Percentiles rank a stretch among this genome's conserved stretches.
These are phyloP conservation scores for Lymantria monacha DNA, from an alignment of 2,888 invertebrate genomes.

Conservation along the genomic window DNA sequence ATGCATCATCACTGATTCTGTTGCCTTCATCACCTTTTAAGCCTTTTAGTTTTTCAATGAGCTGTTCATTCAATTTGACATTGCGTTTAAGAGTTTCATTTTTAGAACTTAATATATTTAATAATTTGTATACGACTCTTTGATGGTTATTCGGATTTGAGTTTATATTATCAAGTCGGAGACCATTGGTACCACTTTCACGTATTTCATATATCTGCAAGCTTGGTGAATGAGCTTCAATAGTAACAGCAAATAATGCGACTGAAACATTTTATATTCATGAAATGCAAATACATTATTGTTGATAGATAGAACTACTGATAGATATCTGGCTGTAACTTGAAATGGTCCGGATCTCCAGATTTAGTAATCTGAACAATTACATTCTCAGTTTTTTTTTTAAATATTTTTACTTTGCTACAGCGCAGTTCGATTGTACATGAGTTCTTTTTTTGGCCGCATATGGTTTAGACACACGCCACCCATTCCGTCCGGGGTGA, in stretches of 20 bases:
- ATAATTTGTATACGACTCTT: background rate
- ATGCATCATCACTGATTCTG: conserved; percentile 4
- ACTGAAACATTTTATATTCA: conserved; percentile 27
- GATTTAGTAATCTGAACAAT: no score
- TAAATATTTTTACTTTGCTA: no score
- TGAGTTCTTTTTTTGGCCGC: no score
- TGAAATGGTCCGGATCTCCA: no score
- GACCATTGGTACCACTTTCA: conserved; percentile 6
- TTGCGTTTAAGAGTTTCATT: background rate
- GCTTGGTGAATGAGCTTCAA: conserved; percentile 10
- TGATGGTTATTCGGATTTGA: background rate
- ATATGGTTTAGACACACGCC: no score
- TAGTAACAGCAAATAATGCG: conserved; percentile 5
- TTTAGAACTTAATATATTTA: background rate
- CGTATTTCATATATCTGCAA: conserved; percentile 29
- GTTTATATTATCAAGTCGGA: conserved; percentile 17
- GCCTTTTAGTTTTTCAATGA: conserved; percentile 3
- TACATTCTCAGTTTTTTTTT: no score
- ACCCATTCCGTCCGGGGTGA: no score
- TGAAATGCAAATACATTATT: no score
- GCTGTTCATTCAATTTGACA: background rate
- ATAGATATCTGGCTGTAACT: no score
- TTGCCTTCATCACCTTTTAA: conserved; percentile 6
- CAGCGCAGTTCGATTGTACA: no score
- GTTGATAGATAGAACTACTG: no score